Evolutionary conservation across 2,888 invertebrate species (phyloP).

Genomic region (Caenorhabditis uteleia): DNA sequence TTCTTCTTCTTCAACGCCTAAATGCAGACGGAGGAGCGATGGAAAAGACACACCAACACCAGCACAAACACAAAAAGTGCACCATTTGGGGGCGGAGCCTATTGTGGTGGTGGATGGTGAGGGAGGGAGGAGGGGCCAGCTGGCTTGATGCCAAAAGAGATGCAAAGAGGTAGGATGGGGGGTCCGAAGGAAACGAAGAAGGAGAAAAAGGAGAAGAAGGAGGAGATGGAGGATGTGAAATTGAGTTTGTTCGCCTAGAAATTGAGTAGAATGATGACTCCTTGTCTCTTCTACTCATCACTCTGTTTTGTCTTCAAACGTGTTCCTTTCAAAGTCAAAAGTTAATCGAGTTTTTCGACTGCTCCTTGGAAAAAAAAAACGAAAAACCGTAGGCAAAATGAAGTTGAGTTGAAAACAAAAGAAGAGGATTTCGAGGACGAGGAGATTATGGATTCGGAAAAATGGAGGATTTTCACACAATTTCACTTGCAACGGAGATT

Average conservation of each 20-base stretch:
- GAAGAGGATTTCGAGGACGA: no score
- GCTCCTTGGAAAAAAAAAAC: no score
- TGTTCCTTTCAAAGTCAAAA: no score
- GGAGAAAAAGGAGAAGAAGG: not conserved
- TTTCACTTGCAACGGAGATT: no score
- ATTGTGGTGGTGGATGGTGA: not conserved
- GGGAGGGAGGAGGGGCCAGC: constrained; percentile 21
- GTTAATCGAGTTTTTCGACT: no score
- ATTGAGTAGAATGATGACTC: no score
- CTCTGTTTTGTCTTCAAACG: no score
- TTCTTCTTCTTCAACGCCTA: constrained; percentile 25
- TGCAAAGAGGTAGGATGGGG: not conserved
- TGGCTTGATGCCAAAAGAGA: constrained; percentile 32
- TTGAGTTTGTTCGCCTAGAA: not conserved
- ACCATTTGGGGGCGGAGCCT: constrained; percentile 26
- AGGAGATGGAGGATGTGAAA: not conserved
- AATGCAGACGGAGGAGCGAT: constrained; percentile 12
- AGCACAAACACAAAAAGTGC: constrained; percentile 28
- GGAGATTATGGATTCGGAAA: no score
- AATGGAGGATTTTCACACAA: no score
- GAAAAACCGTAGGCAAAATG: no score
- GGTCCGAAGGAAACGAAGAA: not conserved
- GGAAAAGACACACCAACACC: constrained; percentile 6
- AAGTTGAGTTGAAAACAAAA: no score
- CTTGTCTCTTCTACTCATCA: no score